Evolutionary conservation across 2,113 vertebrate species (phyloP).

Genomic region (Muscicapa adusta): DNA sequence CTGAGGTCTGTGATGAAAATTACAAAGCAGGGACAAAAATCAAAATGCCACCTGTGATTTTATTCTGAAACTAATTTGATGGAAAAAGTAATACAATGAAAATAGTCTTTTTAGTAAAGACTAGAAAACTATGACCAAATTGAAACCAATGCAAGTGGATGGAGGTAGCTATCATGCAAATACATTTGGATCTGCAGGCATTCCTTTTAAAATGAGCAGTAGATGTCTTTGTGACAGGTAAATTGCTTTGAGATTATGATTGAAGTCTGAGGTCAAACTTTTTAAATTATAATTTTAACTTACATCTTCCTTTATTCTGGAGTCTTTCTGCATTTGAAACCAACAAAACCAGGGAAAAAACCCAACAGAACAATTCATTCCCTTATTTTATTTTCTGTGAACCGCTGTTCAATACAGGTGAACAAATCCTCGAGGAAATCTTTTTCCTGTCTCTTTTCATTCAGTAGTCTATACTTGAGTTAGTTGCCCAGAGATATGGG

Average conservation of each 20-base stretch:
- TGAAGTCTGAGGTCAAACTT: slow-evolving; percentile 58
- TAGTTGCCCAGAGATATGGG: not conserved
- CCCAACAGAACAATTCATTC: not conserved
- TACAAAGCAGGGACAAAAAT: slow-evolving; percentile 56
- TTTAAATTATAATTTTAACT: slow-evolving; percentile 12
- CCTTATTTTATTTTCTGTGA: not conserved
- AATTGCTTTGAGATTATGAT: slow-evolving; percentile 71
- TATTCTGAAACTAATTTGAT: slow-evolving; percentile 58
- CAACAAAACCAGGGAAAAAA: not conserved
- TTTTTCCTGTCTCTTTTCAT: not conserved
- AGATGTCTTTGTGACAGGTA: slow-evolving; percentile 63
- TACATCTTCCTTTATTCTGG: not conserved
- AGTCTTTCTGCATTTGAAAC: not conserved
- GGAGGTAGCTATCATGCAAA: slow-evolving; percentile 62
- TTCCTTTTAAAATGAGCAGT: slow-evolving; percentile 51
- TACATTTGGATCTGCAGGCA: slow-evolving; percentile 48
- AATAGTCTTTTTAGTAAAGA: slow-evolving; percentile 26
- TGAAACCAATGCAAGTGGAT: slow-evolving; percentile 22
- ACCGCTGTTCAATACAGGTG: not conserved
- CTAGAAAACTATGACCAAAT: slow-evolving; percentile 20
- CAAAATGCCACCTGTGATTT: slow-evolving; percentile 66
- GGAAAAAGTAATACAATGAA: slow-evolving; percentile 6
- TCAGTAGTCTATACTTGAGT: not conserved
- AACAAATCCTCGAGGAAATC: not conserved
- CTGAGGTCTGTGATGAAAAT: slow-evolving; percentile 54